Base-by-base conservation (phyloP, 1,140 invertebrate species). In the Physella acuta region DNA sequence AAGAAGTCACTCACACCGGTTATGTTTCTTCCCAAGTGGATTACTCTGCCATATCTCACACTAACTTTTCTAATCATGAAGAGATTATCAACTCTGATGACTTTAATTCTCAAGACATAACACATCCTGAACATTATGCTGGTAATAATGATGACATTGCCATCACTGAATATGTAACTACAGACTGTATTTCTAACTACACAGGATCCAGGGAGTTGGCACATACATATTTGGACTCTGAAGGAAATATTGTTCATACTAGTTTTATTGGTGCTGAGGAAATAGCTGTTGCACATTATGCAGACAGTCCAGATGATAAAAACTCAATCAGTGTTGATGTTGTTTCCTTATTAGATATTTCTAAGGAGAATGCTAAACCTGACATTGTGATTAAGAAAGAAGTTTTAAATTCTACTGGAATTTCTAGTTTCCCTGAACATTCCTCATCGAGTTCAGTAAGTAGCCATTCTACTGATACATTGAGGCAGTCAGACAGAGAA, bases 11-110 rank as follows among this genome's bases (percentile, higher is more conserved):
- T 36, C 66, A 44, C 24, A 56, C 56, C 8, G 39, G 33, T n/a
- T 68, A 60, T 31, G 64, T 56, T 11, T 51, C 30, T 56, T 52
- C 53, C 30, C 64, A 56, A 17, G 52, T 66, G 64, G 64, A 66
- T n/a, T 66, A 55, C 31, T 37, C 51, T 14, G 51, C 33, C 30
- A 56, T 39, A 31, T 31, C 8, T 56, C 51, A 34, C 37, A n/a
- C 30, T 26, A 33, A 37, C 52, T 69, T 72, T 62, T 60, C 76
- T 3, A 67, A 66, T 49, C 75, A 76, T 68, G 70, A 72, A 53
- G 71, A 71, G 36, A 68, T 72, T 33, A 37, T 58, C 16, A 33
- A 16, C 16, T 60, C 58, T 28, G 34, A 39, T 49, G 70, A 59
- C 49, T 70, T 51, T 33, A 28, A 24, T 24, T 24, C 28, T n/a